Conservation (phyloP, 2,888 invertebrate species). For the Malthinus seriepunctatus region DNA sequence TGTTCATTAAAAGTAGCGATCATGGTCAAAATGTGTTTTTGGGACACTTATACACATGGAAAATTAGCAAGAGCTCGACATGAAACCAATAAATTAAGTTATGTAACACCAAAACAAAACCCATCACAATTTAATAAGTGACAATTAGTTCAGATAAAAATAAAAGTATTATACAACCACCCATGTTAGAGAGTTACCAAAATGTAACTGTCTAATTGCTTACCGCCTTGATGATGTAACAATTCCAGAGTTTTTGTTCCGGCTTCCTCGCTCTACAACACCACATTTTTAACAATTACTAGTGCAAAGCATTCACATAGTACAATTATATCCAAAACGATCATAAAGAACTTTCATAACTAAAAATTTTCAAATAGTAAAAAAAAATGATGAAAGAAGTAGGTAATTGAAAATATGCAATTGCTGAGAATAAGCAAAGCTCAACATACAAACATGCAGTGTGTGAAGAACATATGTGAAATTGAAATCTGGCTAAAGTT, state of each 20-base stretch:
- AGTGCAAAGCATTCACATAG: constrained; percentile 25
- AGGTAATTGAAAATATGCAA: constrained; percentile 12
- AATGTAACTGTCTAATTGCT: constrained; percentile 52
- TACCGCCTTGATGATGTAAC: constrained; percentile 94
- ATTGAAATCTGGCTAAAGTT: constrained; percentile 1
- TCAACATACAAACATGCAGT: constrained; percentile 27
- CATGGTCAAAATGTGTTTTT: constrained; percentile 27
- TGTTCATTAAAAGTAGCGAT: constrained; percentile 21
- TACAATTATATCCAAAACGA: background rate
- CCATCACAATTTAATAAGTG: constrained; percentile 8
- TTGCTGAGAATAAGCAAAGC: constrained; percentile 22
- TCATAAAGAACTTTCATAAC: background rate
- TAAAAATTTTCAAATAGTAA: background rate
- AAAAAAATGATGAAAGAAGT: constrained; percentile 1
- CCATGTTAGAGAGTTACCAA: constrained; percentile 23
- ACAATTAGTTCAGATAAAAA: constrained; percentile 9
- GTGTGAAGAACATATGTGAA: constrained; percentile 23
- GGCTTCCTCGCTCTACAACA: constrained; percentile 87
- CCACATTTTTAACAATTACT: constrained; percentile 27
- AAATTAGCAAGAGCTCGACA: constrained; percentile 24
- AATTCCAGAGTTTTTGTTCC: constrained; percentile 88
- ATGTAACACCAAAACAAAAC: constrained; percentile 22
- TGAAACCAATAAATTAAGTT: constrained; percentile 25
- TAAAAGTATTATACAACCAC: constrained; percentile 20
- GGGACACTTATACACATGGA: constrained; percentile 19